Base-by-base conservation (phyloP, 2,888 invertebrate species). In the Lacanobia oleracea region DNA sequence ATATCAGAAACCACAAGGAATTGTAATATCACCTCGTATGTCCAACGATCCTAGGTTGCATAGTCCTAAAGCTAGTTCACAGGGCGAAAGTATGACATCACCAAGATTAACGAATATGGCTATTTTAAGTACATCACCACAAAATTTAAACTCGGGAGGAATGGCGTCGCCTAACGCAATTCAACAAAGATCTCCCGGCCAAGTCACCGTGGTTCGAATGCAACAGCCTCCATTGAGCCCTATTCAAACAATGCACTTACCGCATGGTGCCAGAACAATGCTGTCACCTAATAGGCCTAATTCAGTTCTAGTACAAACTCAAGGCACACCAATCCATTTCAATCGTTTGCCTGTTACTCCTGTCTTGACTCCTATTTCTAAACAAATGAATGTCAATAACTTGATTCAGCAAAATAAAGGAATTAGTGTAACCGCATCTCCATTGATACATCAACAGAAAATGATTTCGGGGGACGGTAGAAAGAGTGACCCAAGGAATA, bases 331-430 rank as follows among this genome's bases (percentile, higher is more conserved):
- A 14, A 88, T 96, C 70, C 95, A 96, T 87, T 94, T 96, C 72
- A 97, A 96, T 86, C 91, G 97, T 61, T 90, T 97, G 73, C 97
- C 97, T 43, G 96, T 97, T 56, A 96, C 97, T 37, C 96, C 97
- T 53, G 96, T 97, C 40, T 91, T 97, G 84, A 91, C 96, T 18
- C 95, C 96, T 43, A 96, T 96, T 83, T 93, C 97, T 9, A 97
- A 97, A 90, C 96, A 97, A 77, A 87, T 97, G 51, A 96, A 94
- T 88, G 89, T 96, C 1, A 95, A 94, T 69, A 96, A 96, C 72
- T 90, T 94, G 51, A 88, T 93, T 66, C 94, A 93, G 68, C 94
- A 94, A 86, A 93, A 91, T 82, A 96, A 95, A 88, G 85, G 83
- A 40, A 89, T 91, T 12, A 86, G 83, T 54, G 88, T 91, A 7